Evolutionary conservation across 2,888 invertebrate genomes (phyloP).

Genomic region (Sminthurides aquaticus): DNA sequence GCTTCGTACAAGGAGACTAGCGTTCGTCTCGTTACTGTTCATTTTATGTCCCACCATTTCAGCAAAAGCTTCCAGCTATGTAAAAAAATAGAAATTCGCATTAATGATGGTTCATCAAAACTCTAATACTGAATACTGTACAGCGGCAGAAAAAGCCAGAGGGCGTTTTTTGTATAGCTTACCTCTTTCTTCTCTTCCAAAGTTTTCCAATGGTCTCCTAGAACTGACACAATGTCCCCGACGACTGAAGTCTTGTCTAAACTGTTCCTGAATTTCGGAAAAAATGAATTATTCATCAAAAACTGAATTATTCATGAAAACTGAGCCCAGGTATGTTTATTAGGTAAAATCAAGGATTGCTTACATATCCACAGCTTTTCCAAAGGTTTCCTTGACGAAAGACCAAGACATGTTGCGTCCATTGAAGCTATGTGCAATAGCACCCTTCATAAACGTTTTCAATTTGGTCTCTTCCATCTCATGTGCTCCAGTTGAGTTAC

Average conservation of each 20-base stretch:
- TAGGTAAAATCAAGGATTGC: no score
- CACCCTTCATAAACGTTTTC: slow-evolving; percentile 10
- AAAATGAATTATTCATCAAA: background rate
- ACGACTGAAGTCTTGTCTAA: background rate
- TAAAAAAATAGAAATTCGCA: background rate
- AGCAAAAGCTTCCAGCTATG: slow-evolving; percentile 16
- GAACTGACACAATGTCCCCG: slow-evolving; percentile 7
- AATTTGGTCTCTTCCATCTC: slow-evolving; percentile 6
- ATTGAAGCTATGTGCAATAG: slow-evolving; percentile 9
- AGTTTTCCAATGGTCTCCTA: slow-evolving; percentile 16
- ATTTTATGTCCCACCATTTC: background rate
- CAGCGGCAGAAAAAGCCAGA: background rate
- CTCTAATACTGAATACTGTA: background rate
- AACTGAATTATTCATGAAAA: no score
- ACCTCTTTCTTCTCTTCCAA: slow-evolving; percentile 7
- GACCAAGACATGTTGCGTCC: slow-evolving; percentile 13
- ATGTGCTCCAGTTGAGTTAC: background rate
- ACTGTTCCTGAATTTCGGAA: slow-evolving; percentile 10
- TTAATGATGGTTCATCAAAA: background rate
- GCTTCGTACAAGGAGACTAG: background rate
- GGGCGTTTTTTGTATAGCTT: no score
- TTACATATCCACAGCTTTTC: slow-evolving; percentile 12
- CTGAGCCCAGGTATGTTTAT: no score
- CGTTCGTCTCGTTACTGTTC: background rate
- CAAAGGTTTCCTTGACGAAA: slow-evolving; percentile 5